Base-by-base conservation (phyloP, 2,113 vertebrate genomes). In the Noturus placidus region DNA sequence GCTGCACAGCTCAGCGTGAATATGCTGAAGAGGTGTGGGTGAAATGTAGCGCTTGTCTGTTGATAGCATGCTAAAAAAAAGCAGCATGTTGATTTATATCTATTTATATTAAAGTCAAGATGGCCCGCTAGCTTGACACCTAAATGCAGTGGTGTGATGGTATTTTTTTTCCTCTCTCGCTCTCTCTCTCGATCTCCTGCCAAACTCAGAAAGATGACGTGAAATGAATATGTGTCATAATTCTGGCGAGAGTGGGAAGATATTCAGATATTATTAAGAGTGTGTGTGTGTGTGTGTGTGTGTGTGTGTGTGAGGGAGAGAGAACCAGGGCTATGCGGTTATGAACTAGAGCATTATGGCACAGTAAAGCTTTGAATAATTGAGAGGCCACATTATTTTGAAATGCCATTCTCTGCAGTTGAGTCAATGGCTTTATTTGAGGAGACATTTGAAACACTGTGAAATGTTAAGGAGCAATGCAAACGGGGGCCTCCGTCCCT, bases 61-160 rank as follows among this genome's bases (percentile, higher is more conserved):
- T 94, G 95, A 94, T 95, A 93, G 90, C 93, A 84, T 81, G 84
- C 85, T 94, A 94, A 93, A 90, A 94, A 77, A 83, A 85, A 92
- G 93, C 92, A 91, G 88, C 92, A 83, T 93, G 93, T 94, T 96
- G 96, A 97, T 96, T 97, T 96, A 96, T 96, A 96, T 93, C 93
- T 94, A 93, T 95, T 95, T 95, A 95, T 97, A 96, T 96, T 96
- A 95, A 96, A 94, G 93, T 94, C 83, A 93, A 91, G 94, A 94
- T 94, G 93, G 94, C 93, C 85, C 90, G 92, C 91, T 91, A 94
- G 93, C 93, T 86, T 95, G 92, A 94, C 94, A 95, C 94, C 95
- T 96, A 93, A 93, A 93, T 94, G 77, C 87, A 91, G 92, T 81
- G 94, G 94, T 92, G 90, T 92, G 95, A 95, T 93, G 95, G 85